These are phyloP conservation scores for Batillaria attramentaria DNA, from an alignment of 1,140 invertebrate species.

Conservation along the genomic window DNA sequence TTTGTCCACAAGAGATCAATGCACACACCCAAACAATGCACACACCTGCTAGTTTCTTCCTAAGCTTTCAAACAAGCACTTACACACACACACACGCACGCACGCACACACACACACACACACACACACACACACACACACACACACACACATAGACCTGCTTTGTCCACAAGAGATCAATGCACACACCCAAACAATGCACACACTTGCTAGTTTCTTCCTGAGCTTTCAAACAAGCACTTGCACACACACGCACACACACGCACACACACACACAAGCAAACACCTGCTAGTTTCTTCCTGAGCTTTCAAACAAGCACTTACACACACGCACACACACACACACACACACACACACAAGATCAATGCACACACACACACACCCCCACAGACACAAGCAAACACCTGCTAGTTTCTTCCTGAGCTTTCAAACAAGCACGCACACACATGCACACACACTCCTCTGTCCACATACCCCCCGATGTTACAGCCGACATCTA, in stretches of 20 bases:
- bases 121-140: conserved; percentile 20
- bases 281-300: background rate
- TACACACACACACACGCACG: background rate
- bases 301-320: background rate
- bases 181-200: background rate
- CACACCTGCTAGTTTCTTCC: background rate
- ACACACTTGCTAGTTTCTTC: background rate
- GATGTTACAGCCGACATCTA: background rate
- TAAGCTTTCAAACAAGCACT: background rate
- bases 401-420: background rate
- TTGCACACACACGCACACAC: background rate
- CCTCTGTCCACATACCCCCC: background rate
- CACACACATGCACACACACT: background rate
- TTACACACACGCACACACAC: background rate
- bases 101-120: conserved; percentile 16
- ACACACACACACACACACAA: background rate
- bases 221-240: no score
- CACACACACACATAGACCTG: background rate
- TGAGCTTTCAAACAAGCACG: no score
- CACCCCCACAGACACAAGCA: conserved; percentile 3
- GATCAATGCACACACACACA: background rate
- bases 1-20: background rate
- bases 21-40: background rate
- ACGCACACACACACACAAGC: conserved; percentile 12
- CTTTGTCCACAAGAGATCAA: background rate